Percentiles rank a stretch among this genome's conserved stretches.
Conservation (phyloP, 1,140 invertebrate species). For the Oscheius sp. region DNA sequence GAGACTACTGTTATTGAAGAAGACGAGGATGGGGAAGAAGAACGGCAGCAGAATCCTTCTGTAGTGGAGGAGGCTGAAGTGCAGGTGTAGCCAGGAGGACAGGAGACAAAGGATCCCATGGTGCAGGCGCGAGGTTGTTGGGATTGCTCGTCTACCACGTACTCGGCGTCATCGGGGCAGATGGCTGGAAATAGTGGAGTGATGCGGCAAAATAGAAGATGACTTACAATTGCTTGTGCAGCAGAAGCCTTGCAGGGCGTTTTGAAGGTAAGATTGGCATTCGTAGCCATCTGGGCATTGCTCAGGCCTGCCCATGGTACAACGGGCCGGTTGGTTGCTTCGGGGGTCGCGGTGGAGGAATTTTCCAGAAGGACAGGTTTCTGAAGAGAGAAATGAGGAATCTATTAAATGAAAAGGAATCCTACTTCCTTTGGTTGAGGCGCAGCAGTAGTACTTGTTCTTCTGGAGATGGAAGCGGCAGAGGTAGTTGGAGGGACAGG, state of each 20-base stretch:
- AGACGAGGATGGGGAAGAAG: slow-evolving; percentile 9
- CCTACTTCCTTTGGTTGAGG: slow-evolving; percentile 26
- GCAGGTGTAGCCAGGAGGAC: slow-evolving; percentile 33
- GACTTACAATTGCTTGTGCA: slow-evolving; percentile 31
- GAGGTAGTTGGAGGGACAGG: slow-evolving; percentile 39
- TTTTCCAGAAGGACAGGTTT: slow-evolving; percentile 35
- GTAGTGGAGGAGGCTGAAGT: slow-evolving; percentile 19
- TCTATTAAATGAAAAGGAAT: no score
- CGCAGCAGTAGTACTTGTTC: slow-evolving; percentile 44
- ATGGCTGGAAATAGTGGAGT: slow-evolving; percentile 16
- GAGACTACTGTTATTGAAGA: no score
- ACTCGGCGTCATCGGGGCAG: slow-evolving; percentile 39
- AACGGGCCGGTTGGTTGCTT: slow-evolving; percentile 23
- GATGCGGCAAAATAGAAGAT: not conserved
- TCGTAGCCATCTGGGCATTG: slow-evolving; percentile 39
- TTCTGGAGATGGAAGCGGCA: slow-evolving; percentile 37
- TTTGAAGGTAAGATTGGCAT: slow-evolving; percentile 32
- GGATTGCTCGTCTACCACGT: slow-evolving; percentile 33
- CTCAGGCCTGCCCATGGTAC: slow-evolving; percentile 33
- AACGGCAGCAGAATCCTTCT: slow-evolving; percentile 38
- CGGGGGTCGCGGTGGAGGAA: slow-evolving; percentile 36
- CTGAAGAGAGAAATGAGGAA: no score
- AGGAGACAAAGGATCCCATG: slow-evolving; percentile 38
- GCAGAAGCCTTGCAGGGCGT: slow-evolving; percentile 42
- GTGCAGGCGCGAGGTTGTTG: slow-evolving; percentile 40